Conservation (phyloP, 2,888 invertebrate genomes). For the Aphrophora alni region DNA sequence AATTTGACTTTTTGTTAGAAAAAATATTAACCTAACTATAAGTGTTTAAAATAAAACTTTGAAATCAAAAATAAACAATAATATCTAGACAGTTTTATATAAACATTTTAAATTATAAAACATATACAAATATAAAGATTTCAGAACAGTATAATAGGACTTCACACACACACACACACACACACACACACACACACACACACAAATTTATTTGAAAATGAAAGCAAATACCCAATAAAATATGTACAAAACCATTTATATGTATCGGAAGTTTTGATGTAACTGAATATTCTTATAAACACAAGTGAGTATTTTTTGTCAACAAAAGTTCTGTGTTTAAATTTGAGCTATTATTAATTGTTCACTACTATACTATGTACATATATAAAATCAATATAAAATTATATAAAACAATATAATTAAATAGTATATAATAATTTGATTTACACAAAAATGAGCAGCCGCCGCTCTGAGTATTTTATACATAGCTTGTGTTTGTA, state of each 20-base stretch:
- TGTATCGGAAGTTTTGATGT: not conserved
- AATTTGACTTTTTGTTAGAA: not conserved
- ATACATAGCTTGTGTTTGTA: not conserved
- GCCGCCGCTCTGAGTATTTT: not conserved
- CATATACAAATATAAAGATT: not conserved
- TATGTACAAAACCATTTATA: not conserved
- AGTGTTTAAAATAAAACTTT: not conserved
- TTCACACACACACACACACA: not conserved
- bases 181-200: no score
- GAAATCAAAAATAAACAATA: not conserved
- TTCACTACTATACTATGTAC: conserved; percentile 2
- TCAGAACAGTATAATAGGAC: not conserved
- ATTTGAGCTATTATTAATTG: not conserved
- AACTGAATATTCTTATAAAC: not conserved
- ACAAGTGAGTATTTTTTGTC: not conserved
- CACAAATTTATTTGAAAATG: not conserved
- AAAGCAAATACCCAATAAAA: not conserved
- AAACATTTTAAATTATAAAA: not conserved
- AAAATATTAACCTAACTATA: not conserved
- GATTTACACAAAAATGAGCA: not conserved
- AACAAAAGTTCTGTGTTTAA: not conserved
- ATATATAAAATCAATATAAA: not conserved
- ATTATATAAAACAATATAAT: conserved; percentile 3
- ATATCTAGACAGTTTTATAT: not conserved
- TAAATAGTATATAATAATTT: not conserved